Percentiles rank a stretch among this genome's conserved stretches.
phyloP scores from a whole-genome alignment of 30 jellyfish, hydroid and myxozoan genomes.

The Aurelia sp. region DNA sequence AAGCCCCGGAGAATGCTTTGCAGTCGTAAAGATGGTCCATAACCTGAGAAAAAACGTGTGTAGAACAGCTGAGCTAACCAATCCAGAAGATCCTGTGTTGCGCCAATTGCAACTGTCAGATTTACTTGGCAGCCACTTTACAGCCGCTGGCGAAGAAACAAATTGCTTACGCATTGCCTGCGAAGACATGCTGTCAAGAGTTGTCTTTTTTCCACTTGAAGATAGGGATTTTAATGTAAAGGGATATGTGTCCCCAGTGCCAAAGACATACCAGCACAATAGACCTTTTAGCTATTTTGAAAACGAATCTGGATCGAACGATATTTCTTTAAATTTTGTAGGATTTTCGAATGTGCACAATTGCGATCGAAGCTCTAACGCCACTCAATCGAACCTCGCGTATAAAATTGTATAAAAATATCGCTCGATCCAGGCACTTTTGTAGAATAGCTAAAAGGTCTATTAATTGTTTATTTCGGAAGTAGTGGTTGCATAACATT shows the following conservation, averaged over 20 bases:
- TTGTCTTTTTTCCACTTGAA: conserved; percentile 7
- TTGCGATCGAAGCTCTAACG: too few relatives aligned
- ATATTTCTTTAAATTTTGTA: too few relatives aligned
- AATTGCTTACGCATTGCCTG: not conserved
- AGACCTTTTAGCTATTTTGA: too few relatives aligned
- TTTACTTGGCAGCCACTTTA: conserved; percentile 23
- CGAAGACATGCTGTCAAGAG: conserved; percentile 2
- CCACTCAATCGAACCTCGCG: too few relatives aligned
- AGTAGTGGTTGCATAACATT: too few relatives aligned
- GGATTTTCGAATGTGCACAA: too few relatives aligned
- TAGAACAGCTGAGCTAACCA: conserved; percentile 12
- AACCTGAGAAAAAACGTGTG: conserved; percentile 7
- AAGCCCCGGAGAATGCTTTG: conserved; percentile 17
- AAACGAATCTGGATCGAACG: too few relatives aligned
- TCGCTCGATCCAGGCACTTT: too few relatives aligned
- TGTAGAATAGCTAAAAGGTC: too few relatives aligned
- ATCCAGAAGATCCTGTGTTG: conserved; percentile 25
- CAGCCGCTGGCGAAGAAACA: not conserved
- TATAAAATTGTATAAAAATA: too few relatives aligned
- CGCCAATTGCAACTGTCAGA: not conserved
- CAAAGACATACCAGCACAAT: conserved; percentile 31
- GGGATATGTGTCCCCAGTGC: conserved; percentile 18
- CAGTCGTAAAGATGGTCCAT: conserved; percentile 6
- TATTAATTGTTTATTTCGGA: not conserved
- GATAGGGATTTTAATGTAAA: not conserved